Conservation (phyloP, 1,140 invertebrate genomes). For the roundworm (Caenorhabditis elegans) region WBcel235 BX284606.5:8173501-8174000, state of each 20-base stretch:
- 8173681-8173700: background rate
- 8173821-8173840: background rate
- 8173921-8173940: too few relatives aligned
- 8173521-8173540: too few relatives aligned
- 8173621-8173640: background rate
- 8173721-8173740: conserved; percentile 20
- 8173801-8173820: background rate
- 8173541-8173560: too few relatives aligned
- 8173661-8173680: background rate
- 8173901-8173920: too few relatives aligned
- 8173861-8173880: background rate
- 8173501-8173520: too few relatives aligned
- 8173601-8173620: background rate
- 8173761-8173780: conserved; percentile 26
- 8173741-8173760: background rate
- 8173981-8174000: too few relatives aligned
- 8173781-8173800: background rate
- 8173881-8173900: background rate
- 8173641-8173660: conserved; percentile 23
- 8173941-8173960: too few relatives aligned
- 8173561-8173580: background rate
- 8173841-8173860: background rate
- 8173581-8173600: background rate
- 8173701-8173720: background rate
- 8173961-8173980: too few relatives aligned